phyloP scores from a whole-genome alignment of 2,888 invertebrate genomes.

The Rhynchonema sp. region DNA sequence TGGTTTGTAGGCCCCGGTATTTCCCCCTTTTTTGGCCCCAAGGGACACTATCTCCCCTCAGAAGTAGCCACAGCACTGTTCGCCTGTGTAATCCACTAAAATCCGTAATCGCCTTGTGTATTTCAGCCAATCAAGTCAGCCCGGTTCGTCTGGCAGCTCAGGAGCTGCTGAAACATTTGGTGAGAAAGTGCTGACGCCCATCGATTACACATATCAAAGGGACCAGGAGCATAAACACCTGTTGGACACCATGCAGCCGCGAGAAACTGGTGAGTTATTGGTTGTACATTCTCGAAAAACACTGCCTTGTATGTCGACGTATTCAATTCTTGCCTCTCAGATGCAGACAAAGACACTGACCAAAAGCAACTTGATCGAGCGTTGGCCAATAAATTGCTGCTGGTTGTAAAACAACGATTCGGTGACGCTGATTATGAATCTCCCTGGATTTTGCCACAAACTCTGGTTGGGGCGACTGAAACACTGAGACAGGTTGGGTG shows the following conservation, averaged over 20 bases:
- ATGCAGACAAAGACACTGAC: background rate
- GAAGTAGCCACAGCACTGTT: too few relatives aligned
- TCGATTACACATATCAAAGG: background rate
- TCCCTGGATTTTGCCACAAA: background rate
- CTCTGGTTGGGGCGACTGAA: background rate
- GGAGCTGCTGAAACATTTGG: too few relatives aligned
- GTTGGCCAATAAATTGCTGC: background rate
- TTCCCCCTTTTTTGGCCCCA: too few relatives aligned
- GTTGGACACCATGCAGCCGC: background rate
- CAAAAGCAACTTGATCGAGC: background rate
- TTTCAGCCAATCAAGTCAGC: too few relatives aligned
- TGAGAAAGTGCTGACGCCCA: background rate
- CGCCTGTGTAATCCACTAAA: too few relatives aligned
- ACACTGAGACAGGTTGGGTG: background rate
- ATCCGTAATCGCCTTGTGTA: too few relatives aligned
- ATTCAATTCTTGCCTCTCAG: too few relatives aligned
- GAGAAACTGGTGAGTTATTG: background rate
- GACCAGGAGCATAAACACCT: background rate
- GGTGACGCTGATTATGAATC: background rate
- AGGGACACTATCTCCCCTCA: too few relatives aligned
- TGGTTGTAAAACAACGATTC: background rate
- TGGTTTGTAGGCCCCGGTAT: too few relatives aligned
- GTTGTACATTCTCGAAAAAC: background rate
- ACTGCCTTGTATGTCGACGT: too few relatives aligned
- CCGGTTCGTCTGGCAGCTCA: too few relatives aligned